Evolutionary conservation across 2,797 vertebrate species (phyloP), one percentile per base, ranked within the genome.

Genomic region (Diglossa cyanea): DNA sequence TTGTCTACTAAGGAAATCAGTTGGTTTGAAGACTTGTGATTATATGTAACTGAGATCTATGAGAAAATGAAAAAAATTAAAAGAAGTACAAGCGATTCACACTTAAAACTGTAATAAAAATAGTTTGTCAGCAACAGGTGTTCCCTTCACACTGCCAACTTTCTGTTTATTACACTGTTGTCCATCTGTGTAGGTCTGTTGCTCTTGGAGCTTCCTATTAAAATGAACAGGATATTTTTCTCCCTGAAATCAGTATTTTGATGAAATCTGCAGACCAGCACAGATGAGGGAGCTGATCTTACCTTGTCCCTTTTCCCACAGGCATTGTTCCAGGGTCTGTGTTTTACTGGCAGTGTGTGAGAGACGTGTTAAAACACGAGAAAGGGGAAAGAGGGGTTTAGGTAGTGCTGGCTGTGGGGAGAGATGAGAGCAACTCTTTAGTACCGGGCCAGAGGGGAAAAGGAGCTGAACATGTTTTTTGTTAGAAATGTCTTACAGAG

Each of bases 351-450:
- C 8, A 3, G 37, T 26, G 35, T 24, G 3, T 19, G 71, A 23
- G 37, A 15, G 10, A 19, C 55, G 47, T 20, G 9, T 51, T 54
- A 17, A 24, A 35, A 25, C n/a, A 7, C 0, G 0, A 14, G 26
- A 20, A 62, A 51, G n/a, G 24, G 19, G 37, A 45, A 60, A 18
- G 63, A 70, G 21, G 28, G 10, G 39, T 51, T 55, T 55, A 3
- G 8, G 57, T 57, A n/a, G 39, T 0, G 0, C 31, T 53, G 65
- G 50, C 14, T 39, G 4, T 6, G 24, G 54, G 13, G 24, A n/a
- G 21, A 37, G 54, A 25, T 0, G 1, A 45, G 58, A 47, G 28
- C 19, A 74, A 1, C 39, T 40, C 40, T n/a, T n/a, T 17, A n/a
- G 16, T 39, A 4, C 26, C 53, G 62, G 65, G 26, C 40, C 48